Evolutionary conservation across 2,797 vertebrate species (phyloP).

Genomic region (Pseudomugil gertrudae): DNA sequence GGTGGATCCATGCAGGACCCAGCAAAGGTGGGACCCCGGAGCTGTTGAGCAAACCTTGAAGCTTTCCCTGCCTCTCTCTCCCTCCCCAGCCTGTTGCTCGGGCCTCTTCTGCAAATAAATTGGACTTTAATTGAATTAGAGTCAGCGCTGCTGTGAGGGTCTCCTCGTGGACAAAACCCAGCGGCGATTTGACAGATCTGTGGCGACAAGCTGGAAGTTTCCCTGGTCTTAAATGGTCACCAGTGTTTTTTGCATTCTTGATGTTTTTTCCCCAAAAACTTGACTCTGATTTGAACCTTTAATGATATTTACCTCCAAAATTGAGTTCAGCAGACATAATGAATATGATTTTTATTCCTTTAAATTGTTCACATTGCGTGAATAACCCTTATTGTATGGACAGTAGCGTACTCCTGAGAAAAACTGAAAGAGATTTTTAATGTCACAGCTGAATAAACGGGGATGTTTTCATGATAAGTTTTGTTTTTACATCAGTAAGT

Average conservation of each 20-base stretch:
- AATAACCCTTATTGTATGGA: not conserved
- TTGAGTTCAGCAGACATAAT: not conserved
- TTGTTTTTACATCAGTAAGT: too few relatives aligned
- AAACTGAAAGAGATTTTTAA: not conserved
- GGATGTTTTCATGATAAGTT: not conserved
- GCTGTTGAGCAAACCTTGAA: constrained; percentile 92
- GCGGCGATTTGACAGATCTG: constrained; percentile 23
- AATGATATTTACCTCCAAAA: not conserved
- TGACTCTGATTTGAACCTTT: not conserved
- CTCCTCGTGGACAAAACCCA: constrained; percentile 87
- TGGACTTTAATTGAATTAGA: constrained; percentile 99
- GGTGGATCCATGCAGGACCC: constrained; percentile 93
- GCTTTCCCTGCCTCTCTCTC: constrained; percentile 61
- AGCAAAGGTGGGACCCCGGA: constrained; percentile 92
- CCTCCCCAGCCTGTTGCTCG: constrained; percentile 90
- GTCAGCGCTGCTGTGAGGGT: constrained; percentile 88
- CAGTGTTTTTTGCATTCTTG: not conserved
- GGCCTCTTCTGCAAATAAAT: constrained; percentile 94
- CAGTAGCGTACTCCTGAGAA: not conserved
- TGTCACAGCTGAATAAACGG: not conserved
- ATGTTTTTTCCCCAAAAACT: not conserved
- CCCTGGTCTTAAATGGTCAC: not conserved
- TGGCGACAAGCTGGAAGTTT: constrained; percentile 75
- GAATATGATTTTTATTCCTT: not conserved
- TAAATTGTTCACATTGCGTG: not conserved